Percentiles rank a stretch among this genome's conserved stretches.
Conservation (phyloP, 2,888 invertebrate genomes). For the Anoplius nigerrimus region DNA sequence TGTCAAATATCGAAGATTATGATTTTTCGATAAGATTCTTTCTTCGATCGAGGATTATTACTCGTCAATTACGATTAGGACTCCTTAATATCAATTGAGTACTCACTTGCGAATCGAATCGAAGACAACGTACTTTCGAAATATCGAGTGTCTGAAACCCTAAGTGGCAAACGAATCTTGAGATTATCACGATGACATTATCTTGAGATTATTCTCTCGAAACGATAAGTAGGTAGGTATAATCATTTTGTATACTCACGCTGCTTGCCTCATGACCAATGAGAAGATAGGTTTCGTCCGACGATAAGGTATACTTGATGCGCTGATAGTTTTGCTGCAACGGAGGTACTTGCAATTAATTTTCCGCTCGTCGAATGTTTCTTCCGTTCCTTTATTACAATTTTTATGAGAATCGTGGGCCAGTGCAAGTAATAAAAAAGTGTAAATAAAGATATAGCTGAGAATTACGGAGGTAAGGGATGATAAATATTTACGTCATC, state of each 20-base stretch:
- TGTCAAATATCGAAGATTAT: too few species aligned
- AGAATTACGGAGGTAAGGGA: too few species aligned
- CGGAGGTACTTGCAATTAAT: too few species aligned
- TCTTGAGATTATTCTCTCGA: too few species aligned
- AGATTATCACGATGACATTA: not conserved
- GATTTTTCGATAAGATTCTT: too few species aligned
- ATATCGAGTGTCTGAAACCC: constrained; percentile 82
- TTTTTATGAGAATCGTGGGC: too few species aligned
- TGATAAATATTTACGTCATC: too few species aligned
- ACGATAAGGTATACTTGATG: not conserved
- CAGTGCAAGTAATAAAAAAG: too few species aligned
- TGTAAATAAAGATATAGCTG: too few species aligned
- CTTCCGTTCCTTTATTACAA: too few species aligned
- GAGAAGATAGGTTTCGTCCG: constrained; percentile 21
- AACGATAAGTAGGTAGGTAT: not conserved
- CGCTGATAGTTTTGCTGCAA: not conserved
- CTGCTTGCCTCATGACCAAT: constrained; percentile 26
- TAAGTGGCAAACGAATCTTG: constrained; percentile 64
- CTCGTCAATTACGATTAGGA: not conserved
- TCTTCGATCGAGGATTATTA: not conserved
- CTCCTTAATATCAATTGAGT: not conserved
- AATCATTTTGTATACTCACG: constrained; percentile 30
- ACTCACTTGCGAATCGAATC: constrained; percentile 45
- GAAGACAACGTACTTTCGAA: constrained; percentile 80
- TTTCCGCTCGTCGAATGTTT: too few species aligned